A percentile compares a stretch with the other conserved stretches of the same genome.
phyloP scores from a whole-genome alignment of 2,113 vertebrate species.

The Leptobrachium leishanense region DNA sequence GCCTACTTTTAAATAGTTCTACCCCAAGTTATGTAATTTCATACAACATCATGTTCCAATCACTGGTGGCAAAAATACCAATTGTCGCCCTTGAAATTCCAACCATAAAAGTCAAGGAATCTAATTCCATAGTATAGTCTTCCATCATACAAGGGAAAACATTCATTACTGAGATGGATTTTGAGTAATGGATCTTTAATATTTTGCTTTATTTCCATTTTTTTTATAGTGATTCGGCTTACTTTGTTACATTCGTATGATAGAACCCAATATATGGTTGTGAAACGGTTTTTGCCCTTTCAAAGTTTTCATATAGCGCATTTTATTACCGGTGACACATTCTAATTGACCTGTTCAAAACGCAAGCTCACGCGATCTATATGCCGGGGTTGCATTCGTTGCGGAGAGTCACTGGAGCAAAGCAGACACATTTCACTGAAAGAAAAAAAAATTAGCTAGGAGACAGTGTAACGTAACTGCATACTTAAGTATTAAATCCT shows the following conservation, averaged over 20 bases:
- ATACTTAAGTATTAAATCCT: constrained; percentile 49
- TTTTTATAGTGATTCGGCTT: neutral
- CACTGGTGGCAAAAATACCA: too few relatives aligned
- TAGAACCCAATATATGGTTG: neutral
- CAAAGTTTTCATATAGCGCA: neutral
- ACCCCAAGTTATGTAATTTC: too few relatives aligned
- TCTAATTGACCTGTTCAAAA: constrained; percentile 4
- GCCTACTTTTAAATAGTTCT: too few relatives aligned
- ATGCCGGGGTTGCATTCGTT: constrained; percentile 43
- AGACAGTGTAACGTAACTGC: constrained; percentile 51
- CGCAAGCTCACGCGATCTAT: neutral
- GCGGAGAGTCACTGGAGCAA: constrained; percentile 30
- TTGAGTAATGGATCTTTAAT: neutral
- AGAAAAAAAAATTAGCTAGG: constrained; percentile 53
- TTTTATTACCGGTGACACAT: neutral
- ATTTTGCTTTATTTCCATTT: neutral
- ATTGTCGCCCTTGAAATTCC: too few relatives aligned
- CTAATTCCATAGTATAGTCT: too few relatives aligned
- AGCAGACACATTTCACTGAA: constrained; percentile 40
- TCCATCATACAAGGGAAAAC: too few relatives aligned
- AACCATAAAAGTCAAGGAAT: too few relatives aligned
- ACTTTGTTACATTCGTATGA: neutral
- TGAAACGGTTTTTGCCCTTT: neutral
- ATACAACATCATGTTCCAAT: too few relatives aligned
- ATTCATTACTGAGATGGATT: too few relatives aligned